A percentile compares a stretch with the other conserved stretches of the same genome.
Conservation (phyloP, 2,113 vertebrate species). For the Phalacrocorax aristotelis region DNA sequence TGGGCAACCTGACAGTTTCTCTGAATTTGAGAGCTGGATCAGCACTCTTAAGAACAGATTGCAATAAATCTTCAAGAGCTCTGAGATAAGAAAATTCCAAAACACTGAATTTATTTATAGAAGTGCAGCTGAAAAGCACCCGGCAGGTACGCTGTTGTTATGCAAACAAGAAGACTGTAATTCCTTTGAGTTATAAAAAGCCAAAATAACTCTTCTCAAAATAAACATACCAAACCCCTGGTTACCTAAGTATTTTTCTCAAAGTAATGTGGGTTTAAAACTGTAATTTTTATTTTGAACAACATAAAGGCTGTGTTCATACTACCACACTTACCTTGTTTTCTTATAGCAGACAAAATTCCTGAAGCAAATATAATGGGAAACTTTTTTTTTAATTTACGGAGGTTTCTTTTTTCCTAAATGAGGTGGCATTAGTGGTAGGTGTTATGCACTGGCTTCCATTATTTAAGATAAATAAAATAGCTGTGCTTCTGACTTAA, state of each 20-base stretch:
- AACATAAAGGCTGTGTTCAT: background rate
- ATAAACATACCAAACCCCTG: background rate
- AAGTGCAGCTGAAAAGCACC: background rate
- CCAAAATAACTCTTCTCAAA: background rate
- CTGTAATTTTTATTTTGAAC: background rate
- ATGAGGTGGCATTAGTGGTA: background rate
- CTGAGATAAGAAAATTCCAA: background rate
- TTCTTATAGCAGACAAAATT: background rate
- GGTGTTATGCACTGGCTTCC: background rate
- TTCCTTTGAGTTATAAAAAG: background rate
- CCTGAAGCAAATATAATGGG: background rate
- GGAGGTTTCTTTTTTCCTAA: background rate
- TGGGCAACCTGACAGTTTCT: background rate
- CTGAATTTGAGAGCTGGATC: constrained; percentile 10
- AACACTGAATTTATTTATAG: background rate
- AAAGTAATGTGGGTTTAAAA: background rate
- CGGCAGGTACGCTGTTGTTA: constrained; percentile 29
- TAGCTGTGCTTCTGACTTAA: background rate
- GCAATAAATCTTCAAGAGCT: constrained; percentile 33
- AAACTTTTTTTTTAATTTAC: background rate
- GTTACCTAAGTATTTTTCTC: background rate
- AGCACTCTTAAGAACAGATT: constrained; percentile 22
- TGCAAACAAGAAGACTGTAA: background rate
- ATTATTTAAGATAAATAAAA: background rate
- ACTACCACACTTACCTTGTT: background rate